Percentiles rank a stretch among this genome's conserved stretches.
Conservation (phyloP, 2,888 invertebrate species). For the Choreutis nemorana region DNA sequence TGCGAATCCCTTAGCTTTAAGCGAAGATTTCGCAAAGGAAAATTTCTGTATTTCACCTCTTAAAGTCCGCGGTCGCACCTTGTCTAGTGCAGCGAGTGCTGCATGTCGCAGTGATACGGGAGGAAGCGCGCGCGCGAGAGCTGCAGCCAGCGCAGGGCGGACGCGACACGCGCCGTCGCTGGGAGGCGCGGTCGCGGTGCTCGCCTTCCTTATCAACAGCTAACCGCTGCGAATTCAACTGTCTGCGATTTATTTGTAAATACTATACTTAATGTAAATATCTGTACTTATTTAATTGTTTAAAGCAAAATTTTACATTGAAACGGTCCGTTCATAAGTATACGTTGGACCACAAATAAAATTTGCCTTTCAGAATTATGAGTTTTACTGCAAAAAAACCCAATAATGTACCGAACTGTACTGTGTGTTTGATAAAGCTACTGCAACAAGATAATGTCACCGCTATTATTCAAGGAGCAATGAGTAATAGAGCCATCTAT, state of each 20-base stretch:
- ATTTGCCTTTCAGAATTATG: conserved; percentile 55
- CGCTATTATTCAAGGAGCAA: too few species aligned
- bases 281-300: conserved; percentile 45
- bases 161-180: conserved; percentile 22
- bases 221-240: conserved; percentile 54
- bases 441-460: too few species aligned
- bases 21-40: conserved; percentile 71
- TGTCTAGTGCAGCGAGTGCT: conserved; percentile 62
- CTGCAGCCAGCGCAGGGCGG: conserved; percentile 30
- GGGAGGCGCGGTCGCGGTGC: conserved; percentile 29
- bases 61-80: conserved; percentile 80
- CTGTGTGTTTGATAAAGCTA: too few species aligned
- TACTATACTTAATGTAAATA: conserved; percentile 57
- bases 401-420: too few species aligned
- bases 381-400: conserved; percentile 18
- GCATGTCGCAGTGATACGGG: conserved; percentile 49
- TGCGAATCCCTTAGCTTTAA: conserved; percentile 76
- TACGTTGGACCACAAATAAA: conserved; percentile 64
- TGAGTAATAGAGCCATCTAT: too few species aligned
- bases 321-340: conserved; percentile 64
- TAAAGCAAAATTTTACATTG: conserved; percentile 60
- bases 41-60: conserved; percentile 89
- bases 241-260: conserved; percentile 44
- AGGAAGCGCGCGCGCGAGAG: conserved; percentile 37
- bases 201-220: conserved; percentile 44